Evolutionary conservation across 2,797 vertebrate species (phyloP).

Genomic region (Macrochelys suwanniensis): DNA sequence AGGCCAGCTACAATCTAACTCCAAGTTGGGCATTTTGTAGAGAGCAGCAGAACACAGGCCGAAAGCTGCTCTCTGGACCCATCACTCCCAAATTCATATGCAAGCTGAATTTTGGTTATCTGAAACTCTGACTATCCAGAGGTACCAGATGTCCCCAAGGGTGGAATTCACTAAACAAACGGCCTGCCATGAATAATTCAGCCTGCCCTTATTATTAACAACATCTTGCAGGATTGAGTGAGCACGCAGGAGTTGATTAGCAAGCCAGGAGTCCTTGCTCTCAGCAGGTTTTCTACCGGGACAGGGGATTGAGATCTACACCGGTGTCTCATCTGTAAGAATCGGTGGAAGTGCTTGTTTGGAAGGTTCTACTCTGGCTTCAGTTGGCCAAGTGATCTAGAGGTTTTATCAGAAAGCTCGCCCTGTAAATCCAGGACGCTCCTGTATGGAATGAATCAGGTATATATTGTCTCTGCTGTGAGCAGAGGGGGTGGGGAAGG

Average conservation of each 20-base stretch:
- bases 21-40: background rate
- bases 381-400: fast-evolving
- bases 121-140: background rate
- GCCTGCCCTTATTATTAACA: background rate
- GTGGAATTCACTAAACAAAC: constrained; percentile 16
- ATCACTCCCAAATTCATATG: background rate
- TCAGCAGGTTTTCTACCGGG: background rate
- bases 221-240: background rate
- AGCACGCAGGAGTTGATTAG: background rate
- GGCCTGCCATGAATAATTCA: fast-evolving
- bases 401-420: background rate
- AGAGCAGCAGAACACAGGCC: background rate
- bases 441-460: background rate
- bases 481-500: background rate
- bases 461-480: background rate
- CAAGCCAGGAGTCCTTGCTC: background rate
- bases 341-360: constrained; percentile 35
- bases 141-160: constrained; percentile 30
- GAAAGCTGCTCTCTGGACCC: background rate
- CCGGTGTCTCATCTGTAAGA: background rate
- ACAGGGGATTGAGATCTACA: background rate
- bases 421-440: background rate
- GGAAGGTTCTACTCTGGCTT: background rate
- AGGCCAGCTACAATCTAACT: background rate
- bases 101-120: background rate